A percentile compares a stretch with the other conserved stretches of the same genome.
Conservation (phyloP, 2,888 invertebrate species). For the Euphydryas editha region DNA sequence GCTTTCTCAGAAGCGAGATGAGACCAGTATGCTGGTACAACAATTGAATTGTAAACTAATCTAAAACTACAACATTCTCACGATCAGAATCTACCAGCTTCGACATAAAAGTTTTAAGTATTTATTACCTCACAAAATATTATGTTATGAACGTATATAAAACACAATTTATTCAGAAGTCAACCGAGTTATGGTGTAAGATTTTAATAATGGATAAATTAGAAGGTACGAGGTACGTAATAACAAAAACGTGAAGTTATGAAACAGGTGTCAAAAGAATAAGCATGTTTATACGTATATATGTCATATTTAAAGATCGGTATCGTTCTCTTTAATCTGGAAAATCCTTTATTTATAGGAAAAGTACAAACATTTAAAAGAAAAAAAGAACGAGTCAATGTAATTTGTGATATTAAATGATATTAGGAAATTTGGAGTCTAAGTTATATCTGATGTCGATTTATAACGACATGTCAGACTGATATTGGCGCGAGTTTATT, state of each 20-base stretch:
- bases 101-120: background rate
- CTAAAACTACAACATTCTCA: constrained; percentile 14
- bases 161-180: too few relatives aligned
- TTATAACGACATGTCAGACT: constrained; percentile 27
- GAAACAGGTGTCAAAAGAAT: too few relatives aligned
- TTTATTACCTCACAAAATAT: background rate
- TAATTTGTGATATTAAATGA: background rate
- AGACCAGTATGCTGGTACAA: constrained; percentile 22
- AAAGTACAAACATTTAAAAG: too few relatives aligned
- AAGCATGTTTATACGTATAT: too few relatives aligned
- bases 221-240: too few relatives aligned
- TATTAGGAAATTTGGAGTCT: constrained; percentile 23
- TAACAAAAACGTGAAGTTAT: too few relatives aligned
- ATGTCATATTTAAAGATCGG: too few relatives aligned
- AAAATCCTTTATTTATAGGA: too few relatives aligned
- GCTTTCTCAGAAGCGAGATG: constrained; percentile 19
- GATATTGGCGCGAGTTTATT: constrained; percentile 48
- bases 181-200: too few relatives aligned
- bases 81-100: background rate
- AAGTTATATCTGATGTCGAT: constrained; percentile 30
- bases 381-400: too few relatives aligned
- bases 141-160: background rate
- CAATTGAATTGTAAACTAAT: constrained; percentile 29
- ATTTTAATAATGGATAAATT: too few relatives aligned
- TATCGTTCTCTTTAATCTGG: too few relatives aligned